Conservation (phyloP, 2,888 invertebrate genomes). For the Meta bourneti region DNA sequence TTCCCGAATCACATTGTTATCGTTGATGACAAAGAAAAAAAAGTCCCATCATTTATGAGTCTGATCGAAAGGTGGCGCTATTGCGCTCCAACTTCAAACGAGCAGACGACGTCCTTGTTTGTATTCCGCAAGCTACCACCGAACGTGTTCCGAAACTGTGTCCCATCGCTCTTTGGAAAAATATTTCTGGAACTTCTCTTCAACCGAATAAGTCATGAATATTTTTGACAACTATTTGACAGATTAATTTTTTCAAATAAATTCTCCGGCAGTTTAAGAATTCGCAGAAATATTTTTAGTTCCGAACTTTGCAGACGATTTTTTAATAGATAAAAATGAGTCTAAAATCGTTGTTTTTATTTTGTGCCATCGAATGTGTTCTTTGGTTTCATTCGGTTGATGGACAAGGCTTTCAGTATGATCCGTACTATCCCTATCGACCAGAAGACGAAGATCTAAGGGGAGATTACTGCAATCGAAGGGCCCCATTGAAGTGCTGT, state of each 20-base stretch:
- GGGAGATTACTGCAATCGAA: slow-evolving; percentile 79
- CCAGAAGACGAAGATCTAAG: slow-evolving; percentile 72
- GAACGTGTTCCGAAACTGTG: slow-evolving; percentile 26
- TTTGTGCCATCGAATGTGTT: slow-evolving; percentile 21
- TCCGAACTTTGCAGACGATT: neutral
- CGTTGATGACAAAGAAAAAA: neutral
- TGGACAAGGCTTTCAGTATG: slow-evolving; percentile 5
- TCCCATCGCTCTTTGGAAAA: neutral
- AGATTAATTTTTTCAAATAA: neutral
- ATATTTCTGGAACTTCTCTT: neutral
- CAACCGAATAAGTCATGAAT: neutral
- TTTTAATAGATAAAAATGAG: slow-evolving; percentile 14
- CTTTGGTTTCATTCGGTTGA: neutral
- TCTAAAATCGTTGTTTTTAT: neutral
- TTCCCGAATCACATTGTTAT: neutral
- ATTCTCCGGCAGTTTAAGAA: neutral
- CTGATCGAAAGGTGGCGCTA: slow-evolving; percentile 58
- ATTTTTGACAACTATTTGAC: neutral
- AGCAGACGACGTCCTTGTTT: slow-evolving; percentile 25
- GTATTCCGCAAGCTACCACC: slow-evolving; percentile 37
- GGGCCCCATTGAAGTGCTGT: slow-evolving; percentile 85
- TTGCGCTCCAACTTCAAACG: slow-evolving; percentile 40
- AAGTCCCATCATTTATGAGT: neutral
- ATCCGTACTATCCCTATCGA: slow-evolving; percentile 36
- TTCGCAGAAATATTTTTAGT: neutral